Base-by-base conservation (phyloP, 2,797 vertebrate genomes). In the Chanos chanos region DNA sequence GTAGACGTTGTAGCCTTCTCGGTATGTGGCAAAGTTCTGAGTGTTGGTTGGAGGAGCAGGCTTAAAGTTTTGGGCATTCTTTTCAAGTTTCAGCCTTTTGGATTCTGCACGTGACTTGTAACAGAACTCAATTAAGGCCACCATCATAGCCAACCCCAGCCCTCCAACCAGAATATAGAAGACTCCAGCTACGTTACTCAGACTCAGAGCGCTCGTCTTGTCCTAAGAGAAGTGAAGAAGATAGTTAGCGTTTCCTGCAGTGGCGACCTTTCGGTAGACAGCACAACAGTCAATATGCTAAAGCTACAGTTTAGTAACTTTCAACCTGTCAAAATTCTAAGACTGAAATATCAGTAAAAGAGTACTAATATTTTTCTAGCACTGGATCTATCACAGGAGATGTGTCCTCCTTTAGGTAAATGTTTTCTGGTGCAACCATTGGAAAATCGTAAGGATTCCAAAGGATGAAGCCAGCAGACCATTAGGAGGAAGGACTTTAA, bases 131-230 rank as follows among this genome's bases (percentile, higher is more conserved):
- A 99, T 96, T 84, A 99, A 91, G 70, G 97, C 97, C 89, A 99
- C 97, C 93, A 98, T 98, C 97, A 99, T 99, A 87, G 97, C 97
- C 78, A 99, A 91, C 83, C 97, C 97, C 71, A 99, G 93, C 81
- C 97, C 97, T 83, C 97, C 97, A 33, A 99, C 97, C 77, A 99
- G 94, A 92, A 99, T 99, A 92, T 99, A 99, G 93, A 99, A 99
- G 88, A 99, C 97, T 58, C 97, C 97, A 61, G 97, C 97, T 77
- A 99, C 97, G 92, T 99, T 99, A 91, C 97, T 99, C 85, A 99
- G 90, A 88, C 96, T 99, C 85, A 99, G 92, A 83, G 97, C 97
- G 58, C 97, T 99, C 83, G 96, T 99, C 94, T 99, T 99, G 94
- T 99, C 97, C 97, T 99, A 93, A 88, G 93, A 89, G 89, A 90